A percentile compares a stretch with the other conserved stretches of the same genome.
phyloP scores from a whole-genome alignment of 2,888 invertebrate species.

The Athalia circularis region DNA sequence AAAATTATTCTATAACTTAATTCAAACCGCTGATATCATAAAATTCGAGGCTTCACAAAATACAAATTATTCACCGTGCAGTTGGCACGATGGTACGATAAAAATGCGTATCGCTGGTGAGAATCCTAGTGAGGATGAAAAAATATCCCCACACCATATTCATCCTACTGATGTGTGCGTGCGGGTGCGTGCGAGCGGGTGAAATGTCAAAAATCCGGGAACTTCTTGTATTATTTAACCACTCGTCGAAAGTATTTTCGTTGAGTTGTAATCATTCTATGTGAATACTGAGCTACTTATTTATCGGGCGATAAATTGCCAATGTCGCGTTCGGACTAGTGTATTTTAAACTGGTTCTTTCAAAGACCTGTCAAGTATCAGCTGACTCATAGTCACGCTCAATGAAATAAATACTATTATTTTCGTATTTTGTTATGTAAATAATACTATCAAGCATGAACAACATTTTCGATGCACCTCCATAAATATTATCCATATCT shows the following conservation, averaged over 20 bases:
- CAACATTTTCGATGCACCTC: too few species aligned
- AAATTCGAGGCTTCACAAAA: not conserved
- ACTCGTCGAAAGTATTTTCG: not conserved
- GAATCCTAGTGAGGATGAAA: not conserved
- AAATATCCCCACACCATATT: too few species aligned
- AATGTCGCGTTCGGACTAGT: not conserved
- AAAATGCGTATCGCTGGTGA: not conserved
- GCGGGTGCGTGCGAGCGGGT: not conserved
- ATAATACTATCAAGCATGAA: not conserved
- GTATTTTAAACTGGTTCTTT: not conserved
- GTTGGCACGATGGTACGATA: not conserved
- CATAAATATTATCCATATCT: too few species aligned
- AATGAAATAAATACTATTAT: not conserved
- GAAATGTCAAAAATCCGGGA: conserved; percentile 20
- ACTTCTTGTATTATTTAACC: conserved; percentile 9
- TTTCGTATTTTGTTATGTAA: conserved; percentile 17
- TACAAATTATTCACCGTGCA: not conserved
- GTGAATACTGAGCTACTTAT: not conserved
- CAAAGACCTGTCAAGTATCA: not conserved
- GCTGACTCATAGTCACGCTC: not conserved
- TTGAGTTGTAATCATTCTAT: not conserved
- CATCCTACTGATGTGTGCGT: too few species aligned
- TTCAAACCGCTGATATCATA: not conserved
- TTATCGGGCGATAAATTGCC: not conserved
- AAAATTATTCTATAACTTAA: not conserved